Percentiles rank a stretch among this genome's conserved stretches.
These are phyloP conservation scores for Lysandra bellargus DNA, from an alignment of 2,888 invertebrate species.

Conservation along the genomic window DNA sequence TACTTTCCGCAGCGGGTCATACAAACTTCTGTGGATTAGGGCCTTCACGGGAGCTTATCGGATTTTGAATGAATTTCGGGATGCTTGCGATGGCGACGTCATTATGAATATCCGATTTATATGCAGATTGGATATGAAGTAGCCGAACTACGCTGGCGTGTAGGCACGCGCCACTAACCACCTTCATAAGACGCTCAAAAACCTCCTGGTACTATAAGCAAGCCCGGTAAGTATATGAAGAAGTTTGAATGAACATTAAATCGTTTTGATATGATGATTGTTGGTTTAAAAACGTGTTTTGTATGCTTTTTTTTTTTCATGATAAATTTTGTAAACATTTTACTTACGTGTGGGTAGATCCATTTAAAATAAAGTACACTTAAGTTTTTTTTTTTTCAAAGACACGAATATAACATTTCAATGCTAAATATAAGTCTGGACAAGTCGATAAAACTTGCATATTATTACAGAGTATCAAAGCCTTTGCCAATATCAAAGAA, in stretches of 20 bases:
- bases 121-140: slow-evolving; percentile 76
- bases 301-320: no score
- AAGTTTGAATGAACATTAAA: not conserved
- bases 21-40: slow-evolving; percentile 77
- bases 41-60: slow-evolving; percentile 77
- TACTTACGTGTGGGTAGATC: no score
- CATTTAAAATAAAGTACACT: not conserved
- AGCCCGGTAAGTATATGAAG: not conserved
- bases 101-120: slow-evolving; percentile 80
- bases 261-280: not conserved
- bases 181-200: slow-evolving; percentile 42
- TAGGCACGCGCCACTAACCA: slow-evolving; percentile 54
- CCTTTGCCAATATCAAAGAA: slow-evolving; percentile 18
- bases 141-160: slow-evolving; percentile 50
- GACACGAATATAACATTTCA: not conserved
- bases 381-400: not conserved
- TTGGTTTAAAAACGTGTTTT: no score
- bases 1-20: slow-evolving; percentile 75
- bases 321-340: no score
- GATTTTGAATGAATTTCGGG: slow-evolving; percentile 77
- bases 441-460: slow-evolving; percentile 28
- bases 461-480: slow-evolving; percentile 10
- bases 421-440: slow-evolving; percentile 30
- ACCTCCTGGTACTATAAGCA: slow-evolving; percentile 33
- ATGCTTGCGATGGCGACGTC: slow-evolving; percentile 75